Evolutionary conservation across 2,797 vertebrate species (phyloP), one percentile per base, ranked within the genome.

Genomic region (Anolis apletophallus): DNA sequence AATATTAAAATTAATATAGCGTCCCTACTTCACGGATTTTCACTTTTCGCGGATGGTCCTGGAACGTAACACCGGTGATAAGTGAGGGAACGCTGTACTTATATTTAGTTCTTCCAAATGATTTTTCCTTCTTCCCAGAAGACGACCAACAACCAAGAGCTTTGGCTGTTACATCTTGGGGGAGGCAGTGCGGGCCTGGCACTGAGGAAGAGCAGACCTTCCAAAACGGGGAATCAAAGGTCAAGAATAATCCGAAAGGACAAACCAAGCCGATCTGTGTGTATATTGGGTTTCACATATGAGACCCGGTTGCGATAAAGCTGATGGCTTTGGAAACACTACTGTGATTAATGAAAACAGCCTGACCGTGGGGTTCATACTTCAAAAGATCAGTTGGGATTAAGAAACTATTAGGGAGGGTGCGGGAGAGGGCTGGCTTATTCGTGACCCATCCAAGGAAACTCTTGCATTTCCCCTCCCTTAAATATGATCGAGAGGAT

Each of bases 281-380:
- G 91, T 91, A 88, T 95, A 93, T 96, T 95, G 93, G 89, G 94
- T 96, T 97, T 96, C 96, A 94, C 93, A 93, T 96, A 92, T 94
- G 95, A 96, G 96, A 95, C 94, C 92, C 92, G 91, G 93, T 93
- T 88, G 82, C 96, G 96, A 97, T 97, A 94, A 95, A 97, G 96
- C 95, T 94, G 94, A 94, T 95, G 94, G 90, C 91, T 95, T 95
- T 95, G 94, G 94, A 96, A 95, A 95, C 94, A 92, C 95, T 90
- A 92, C 91, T 94, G 93, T 96, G 96, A 97, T 97, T 96, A 97
- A 96, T 97, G 94, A 95, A 96, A 96, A 91, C 87, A 95, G 93
- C 94, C 94, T 91, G 93, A 90, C 89, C 40, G 0, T 29, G 87
- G 90, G 93, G 95, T 95, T 94, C 95, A 91, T 87, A 95, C 95